Base-by-base conservation (phyloP, 2,797 vertebrate genomes). In the Spinibarbus caldwelli region DNA sequence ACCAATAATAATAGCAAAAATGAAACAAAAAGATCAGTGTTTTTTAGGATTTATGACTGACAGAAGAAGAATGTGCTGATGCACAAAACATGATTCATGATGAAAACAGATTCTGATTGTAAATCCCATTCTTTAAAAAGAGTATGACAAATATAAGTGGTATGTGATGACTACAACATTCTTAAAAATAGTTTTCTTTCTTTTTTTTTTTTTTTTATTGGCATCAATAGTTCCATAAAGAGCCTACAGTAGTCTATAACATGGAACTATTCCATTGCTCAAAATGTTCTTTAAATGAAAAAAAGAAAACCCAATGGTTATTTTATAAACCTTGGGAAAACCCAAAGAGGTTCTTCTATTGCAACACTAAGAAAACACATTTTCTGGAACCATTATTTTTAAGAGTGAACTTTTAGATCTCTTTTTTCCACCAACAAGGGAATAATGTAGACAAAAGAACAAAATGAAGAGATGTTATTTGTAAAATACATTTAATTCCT, bases 401-500 rank as follows among this genome's bases (percentile, higher is more conserved):
- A 21, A 19, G 17, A 66, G 62, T 34, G 31, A 66, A 66, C 11
- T 8, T 75, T 67, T 52, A 23, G 1, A 38, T 31, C 72, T 23
- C 62, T 38, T n/a, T 57, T 12, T 34, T 41, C 14, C 17, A 41
- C 21, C 1, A 1, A 26, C 52, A 38, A 15, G 7, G 45, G 34
- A 81, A 67, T 31, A 62, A 80, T 77, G 82, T 38, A 11, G 83
- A 86, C 17, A 47, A 86, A 75, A 29, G 87, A 82, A 81, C 71
- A n/a, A 23, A 86, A 29, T 14, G 17, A 57, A 41, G 23, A 79
- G 15, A n/a, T 70, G 77, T 88, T 94, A 92, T 91, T 94, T 95
- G 94, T 94, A 94, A 95, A 95, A 95, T 93, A 95, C 94, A 95
- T 95, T 95, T 95, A 95, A 93, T 95, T 94, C 93, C 93, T 94